Evolutionary conservation across 2,113 vertebrate genomes (phyloP), one percentile per base, ranked within the genome.

Genomic region (Gavialis gangeticus): DNA sequence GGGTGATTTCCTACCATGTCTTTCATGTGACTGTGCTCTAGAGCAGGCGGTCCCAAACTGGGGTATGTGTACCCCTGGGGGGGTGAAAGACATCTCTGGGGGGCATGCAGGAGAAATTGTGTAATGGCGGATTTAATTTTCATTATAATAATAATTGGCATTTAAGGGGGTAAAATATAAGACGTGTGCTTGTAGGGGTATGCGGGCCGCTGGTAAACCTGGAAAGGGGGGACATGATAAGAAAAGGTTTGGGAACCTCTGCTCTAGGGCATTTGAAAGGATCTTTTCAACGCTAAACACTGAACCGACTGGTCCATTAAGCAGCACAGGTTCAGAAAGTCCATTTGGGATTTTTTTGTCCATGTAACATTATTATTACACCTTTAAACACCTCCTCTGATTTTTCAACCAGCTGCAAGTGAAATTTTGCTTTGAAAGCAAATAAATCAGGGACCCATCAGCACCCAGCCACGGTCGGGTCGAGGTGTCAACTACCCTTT

Each of bases 281-380:
- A 86, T 96, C 95, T 94, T 95, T 96, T 86, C 96, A 91, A 46
- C 82, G 56, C 89, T 62, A 30, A 19, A 18, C 75, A 77, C 92
- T 95, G 87, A 75, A 95, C 85, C 84, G 84, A 87, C 82, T 22
- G 92, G 88, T 93, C 96, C 95, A 95, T 96, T 97, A 95, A 95
- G 87, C 96, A 93, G 93, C 46, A 87, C 82, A 96, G 17, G 79
- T 9, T 57, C 88, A 84, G 90, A 69, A 94, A 95, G 91, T 8
- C 89, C 96, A 73, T 89, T 6, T 11, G 90, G 85, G 85, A 79
- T 88, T 66, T 90, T 91, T 82, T 75, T n/a, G 14, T 37, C 28
- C 92, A 54, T 11, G 87, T 79, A 62, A 9, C 2, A 0, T 79
- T 92, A 15, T 89, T 97, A 69, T 81, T 87, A 25, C 79, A 73